Conservation (phyloP, 2,113 vertebrate genomes). For the Ailurus styani region DNA sequence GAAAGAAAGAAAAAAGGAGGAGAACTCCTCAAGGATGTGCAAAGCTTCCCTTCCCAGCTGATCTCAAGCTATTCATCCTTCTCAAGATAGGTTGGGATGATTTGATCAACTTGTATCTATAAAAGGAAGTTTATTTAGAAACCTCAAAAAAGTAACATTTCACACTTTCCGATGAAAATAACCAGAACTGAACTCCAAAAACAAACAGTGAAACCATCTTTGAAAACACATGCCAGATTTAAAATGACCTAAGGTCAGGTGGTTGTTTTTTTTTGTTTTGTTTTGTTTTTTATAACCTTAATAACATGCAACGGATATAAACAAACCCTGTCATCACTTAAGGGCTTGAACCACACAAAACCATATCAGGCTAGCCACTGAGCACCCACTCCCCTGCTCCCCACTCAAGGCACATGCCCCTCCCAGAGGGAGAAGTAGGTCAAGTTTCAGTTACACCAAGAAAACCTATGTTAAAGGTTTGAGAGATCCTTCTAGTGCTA, state of each 20-base stretch:
- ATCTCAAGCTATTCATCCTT: slow-evolving; percentile 53
- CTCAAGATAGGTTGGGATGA: background rate
- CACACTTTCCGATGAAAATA: slow-evolving; percentile 63
- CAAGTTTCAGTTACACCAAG: slow-evolving; percentile 34
- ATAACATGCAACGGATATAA: background rate
- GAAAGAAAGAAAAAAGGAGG: background rate
- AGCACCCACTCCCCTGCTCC: background rate
- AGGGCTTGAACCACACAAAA: background rate
- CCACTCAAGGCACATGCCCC: background rate
- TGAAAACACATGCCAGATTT: slow-evolving; percentile 31
- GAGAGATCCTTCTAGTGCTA: background rate
- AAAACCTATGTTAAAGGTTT: background rate
- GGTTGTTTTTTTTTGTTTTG: background rate
- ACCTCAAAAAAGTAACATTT: slow-evolving; percentile 64
- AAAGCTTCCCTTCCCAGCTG: slow-evolving; percentile 26
- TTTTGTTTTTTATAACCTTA: slow-evolving; percentile 1
- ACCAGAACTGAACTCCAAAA: slow-evolving; percentile 46
- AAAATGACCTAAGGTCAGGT: background rate
- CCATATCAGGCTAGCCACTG: background rate
- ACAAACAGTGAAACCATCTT: slow-evolving; percentile 67
- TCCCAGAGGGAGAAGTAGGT: background rate
- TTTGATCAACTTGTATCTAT: slow-evolving; percentile 29
- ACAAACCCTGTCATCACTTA: slow-evolving; percentile 31
- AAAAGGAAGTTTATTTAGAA: slow-evolving; percentile 60
- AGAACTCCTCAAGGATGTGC: background rate